Base-by-base conservation (phyloP, 1,140 invertebrate genomes). In the Conus ventricosus region DNA sequence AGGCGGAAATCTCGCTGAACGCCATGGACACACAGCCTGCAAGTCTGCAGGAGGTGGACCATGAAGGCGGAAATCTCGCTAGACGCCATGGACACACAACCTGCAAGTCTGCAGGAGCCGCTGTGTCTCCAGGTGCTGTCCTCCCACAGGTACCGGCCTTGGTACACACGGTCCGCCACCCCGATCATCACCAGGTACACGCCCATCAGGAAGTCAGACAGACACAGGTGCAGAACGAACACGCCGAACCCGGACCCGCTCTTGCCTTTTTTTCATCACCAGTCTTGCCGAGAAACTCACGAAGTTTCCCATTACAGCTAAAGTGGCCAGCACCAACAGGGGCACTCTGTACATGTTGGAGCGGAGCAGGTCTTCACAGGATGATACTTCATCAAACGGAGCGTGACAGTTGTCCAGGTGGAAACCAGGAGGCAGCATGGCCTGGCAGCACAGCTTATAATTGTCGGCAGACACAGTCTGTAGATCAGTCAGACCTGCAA, bases 141-240 rank as follows among this genome's bases (percentile, higher is more conserved):
- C 11, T 85, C 39, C 55, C 67, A 71, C 84, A 87, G 75, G n/a
- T 89, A 89, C 17, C 81, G 20, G 20, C 94, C 96, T 6, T 84
- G 67, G 85, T 87, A 89, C 54, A 54, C 81, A 5, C 51, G 39
- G 78, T 89, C 88, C 20, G 88, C 88, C 25, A n/a, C n/a, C n/a
- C n/a, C n/a, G n/a, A n/a, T n/a, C n/a, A n/a, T n/a, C n/a, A n/a
- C n/a, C n/a, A n/a, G n/a, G n/a, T n/a, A n/a, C n/a, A n/a, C n/a
- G n/a, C n/a, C n/a, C n/a, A n/a, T n/a, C n/a, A n/a, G n/a, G n/a
- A n/a, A n/a, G n/a, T n/a, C n/a, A n/a, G n/a, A n/a, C n/a, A n/a
- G n/a, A n/a, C n/a, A n/a, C n/a, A 89, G 84, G 88, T 92, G 92
- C 7, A 91, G 84, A 54, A 93, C 88, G 25, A 93, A 91, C 8